Evolutionary conservation across 2,113 vertebrate genomes (phyloP).

Genomic region (Dendropsophus ebraccatus): DNA sequence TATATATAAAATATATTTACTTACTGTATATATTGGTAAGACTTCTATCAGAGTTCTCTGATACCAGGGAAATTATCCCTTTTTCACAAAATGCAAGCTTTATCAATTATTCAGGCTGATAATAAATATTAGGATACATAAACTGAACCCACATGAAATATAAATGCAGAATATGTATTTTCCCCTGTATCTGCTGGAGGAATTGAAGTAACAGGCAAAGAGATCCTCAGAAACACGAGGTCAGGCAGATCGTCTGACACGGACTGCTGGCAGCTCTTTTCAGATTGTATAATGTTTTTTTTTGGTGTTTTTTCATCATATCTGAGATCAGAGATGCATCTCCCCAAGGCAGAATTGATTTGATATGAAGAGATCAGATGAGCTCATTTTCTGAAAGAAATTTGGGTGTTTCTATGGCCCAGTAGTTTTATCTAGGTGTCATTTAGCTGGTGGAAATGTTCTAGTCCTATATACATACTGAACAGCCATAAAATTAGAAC

Average conservation of each 20-base stretch:
- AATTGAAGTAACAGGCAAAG: slow-evolving; percentile 26
- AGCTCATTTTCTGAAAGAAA: slow-evolving; percentile 1
- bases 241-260: slow-evolving; percentile 35
- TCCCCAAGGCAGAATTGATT: slow-evolving; percentile 52
- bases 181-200: slow-evolving; percentile 10
- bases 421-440: slow-evolving; percentile 8
- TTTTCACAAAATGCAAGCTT: background rate
- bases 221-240: slow-evolving; percentile 39
- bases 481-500: background rate
- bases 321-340: slow-evolving; percentile 21
- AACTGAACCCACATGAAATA: background rate
- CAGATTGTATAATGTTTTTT: slow-evolving; percentile 47
- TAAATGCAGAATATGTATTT: slow-evolving; percentile 31
- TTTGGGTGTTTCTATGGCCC: background rate
- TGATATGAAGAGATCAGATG: slow-evolving; percentile 40
- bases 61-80: background rate
- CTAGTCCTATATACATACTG: background rate
- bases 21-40: background rate
- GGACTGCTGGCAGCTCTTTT: slow-evolving; percentile 44
- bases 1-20: too few species aligned
- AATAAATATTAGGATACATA: slow-evolving; percentile 52
- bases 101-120: too few species aligned
- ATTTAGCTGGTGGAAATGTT: background rate
- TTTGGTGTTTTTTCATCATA: slow-evolving; percentile 45
- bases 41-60: background rate